Evolutionary conservation across 2,797 vertebrate species (phyloP), one percentile per base, ranked within the genome.

Genomic region (Mormyrops attenuatus): DNA sequence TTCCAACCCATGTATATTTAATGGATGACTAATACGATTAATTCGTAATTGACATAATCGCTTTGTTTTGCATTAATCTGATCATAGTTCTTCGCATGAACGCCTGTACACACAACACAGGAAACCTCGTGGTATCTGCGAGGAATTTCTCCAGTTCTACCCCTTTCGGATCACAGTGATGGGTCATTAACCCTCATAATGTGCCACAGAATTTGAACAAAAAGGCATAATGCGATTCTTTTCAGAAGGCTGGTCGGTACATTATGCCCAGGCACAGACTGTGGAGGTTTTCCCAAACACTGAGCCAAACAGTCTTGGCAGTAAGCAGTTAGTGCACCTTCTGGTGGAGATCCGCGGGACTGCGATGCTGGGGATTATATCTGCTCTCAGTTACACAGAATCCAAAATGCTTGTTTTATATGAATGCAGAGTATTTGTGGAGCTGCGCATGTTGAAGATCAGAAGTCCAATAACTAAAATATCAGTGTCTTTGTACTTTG

Each of bases 1-100:
- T 60, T 89, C 73, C 90, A 84, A 5, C 69, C 69, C 69, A 77
- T 41, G 34, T 38, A 77, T 38, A 73, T 73, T 34, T 73, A 41
- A 73, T 73, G 69, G 11, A 38, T 77, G 34, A 34, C 13, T 77
- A 77, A 77, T 20, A 41, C 5, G 15, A 77, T 77, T 77, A 77
- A 41, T 77, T 41, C 69, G 11, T 77, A 77, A 80, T 80, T 50
- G 47, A 49, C 2, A 34, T 34, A 53, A 66, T 50, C n/a, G n/a
- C 15, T 77, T 34, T 80, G 88, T 80, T 73, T 77, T 38, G 49
- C 66, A 22, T 77, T 77, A 38, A 77, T 34, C 69, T 77, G 69
- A 77, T 41, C 13, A 2, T 38, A 17, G 30, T 77, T 77, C 69
- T 77, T 77, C 34, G 34, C 69, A 41, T 77, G 69, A 77, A 17